These are phyloP conservation scores for Prorops nasuta DNA, from an alignment of 1,140 invertebrate species.

Conservation along the genomic window DNA sequence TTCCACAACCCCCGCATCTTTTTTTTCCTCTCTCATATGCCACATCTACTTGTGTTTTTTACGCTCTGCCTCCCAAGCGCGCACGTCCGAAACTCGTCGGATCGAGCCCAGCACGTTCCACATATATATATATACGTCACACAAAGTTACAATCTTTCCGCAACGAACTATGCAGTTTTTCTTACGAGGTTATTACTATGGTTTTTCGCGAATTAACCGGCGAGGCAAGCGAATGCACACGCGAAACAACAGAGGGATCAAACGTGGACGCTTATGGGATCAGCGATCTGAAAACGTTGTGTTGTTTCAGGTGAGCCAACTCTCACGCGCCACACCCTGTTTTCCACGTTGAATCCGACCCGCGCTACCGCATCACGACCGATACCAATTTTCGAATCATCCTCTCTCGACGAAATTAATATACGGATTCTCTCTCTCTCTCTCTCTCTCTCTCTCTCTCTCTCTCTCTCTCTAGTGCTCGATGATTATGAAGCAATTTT, in stretches of 20 bases:
- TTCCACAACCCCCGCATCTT: constrained; percentile 22
- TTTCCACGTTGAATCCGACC: constrained; percentile 28
- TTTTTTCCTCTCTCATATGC: constrained; percentile 17
- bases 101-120: too few relatives aligned
- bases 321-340: constrained; percentile 49
- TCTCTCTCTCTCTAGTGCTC: too few relatives aligned
- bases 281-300: constrained; percentile 54
- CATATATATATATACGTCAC: too few relatives aligned
- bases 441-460: not conserved
- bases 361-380: constrained; percentile 20
- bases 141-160: too few relatives aligned
- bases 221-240: constrained; percentile 22
- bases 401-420: constrained; percentile 16
- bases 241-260: constrained; percentile 50
- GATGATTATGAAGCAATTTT: too few relatives aligned
- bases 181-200: too few relatives aligned
- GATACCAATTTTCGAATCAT: constrained; percentile 32
- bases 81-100: too few relatives aligned
- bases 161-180: too few relatives aligned
- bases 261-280: constrained; percentile 53
- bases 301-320: constrained; percentile 54
- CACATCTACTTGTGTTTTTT: constrained; percentile 9
- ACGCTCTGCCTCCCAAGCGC: too few relatives aligned
- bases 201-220: constrained; percentile 31
- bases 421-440: too few relatives aligned